A percentile compares a stretch with the other conserved stretches of the same genome.
phyloP scores from a whole-genome alignment of 2,113 vertebrate genomes.

The Phodopus roborovskii region DNA sequence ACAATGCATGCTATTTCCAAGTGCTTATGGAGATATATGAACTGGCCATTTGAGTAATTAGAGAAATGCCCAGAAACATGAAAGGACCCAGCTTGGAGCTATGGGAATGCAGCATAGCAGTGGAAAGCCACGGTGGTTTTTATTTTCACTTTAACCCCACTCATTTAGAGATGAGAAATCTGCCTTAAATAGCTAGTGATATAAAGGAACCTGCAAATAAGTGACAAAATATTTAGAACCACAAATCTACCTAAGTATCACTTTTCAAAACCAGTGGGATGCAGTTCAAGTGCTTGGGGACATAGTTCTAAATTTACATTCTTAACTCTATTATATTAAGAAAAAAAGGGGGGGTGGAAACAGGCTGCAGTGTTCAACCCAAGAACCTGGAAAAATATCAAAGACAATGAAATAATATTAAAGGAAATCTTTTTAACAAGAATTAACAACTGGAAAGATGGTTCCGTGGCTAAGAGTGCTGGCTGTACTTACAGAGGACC shows the following conservation, averaged over 20 bases:
- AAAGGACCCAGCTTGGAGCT: background rate
- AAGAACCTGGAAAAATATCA: background rate
- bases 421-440: background rate
- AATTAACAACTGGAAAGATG: background rate
- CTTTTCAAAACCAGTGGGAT: slow-evolving; percentile 6
- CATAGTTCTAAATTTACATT: background rate
- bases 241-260: background rate
- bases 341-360: background rate
- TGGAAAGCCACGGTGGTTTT: background rate
- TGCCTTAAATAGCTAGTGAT: background rate
- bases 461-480: background rate
- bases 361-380: background rate
- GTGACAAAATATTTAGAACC: slow-evolving; percentile 53
- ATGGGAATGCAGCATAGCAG: too few relatives aligned
- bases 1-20: background rate
- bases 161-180: slow-evolving; percentile 48
- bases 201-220: background rate
- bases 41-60: background rate
- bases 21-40: background rate
- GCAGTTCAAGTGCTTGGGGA: background rate
- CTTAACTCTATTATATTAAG: background rate
- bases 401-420: slow-evolving; percentile 21
- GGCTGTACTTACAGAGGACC: background rate
- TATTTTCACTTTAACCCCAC: background rate
- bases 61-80: background rate